Conservation (phyloP, 2,888 invertebrate species). For the Octonoba sinensis region DNA sequence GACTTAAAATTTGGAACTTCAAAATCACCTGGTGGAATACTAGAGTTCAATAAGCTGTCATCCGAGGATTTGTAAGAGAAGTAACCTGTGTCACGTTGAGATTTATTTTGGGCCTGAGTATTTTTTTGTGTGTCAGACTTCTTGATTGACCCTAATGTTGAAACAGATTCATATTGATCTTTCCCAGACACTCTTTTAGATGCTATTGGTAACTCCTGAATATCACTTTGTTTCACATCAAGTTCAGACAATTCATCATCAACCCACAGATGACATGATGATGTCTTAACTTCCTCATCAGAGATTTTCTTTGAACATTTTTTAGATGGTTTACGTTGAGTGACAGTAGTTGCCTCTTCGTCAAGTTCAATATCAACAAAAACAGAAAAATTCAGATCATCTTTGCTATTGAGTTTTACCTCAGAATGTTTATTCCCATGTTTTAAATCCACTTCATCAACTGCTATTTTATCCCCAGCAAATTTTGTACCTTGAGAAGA, state of each 20-base stretch:
- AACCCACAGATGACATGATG: slow-evolving; percentile 23
- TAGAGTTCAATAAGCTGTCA: slow-evolving; percentile 59
- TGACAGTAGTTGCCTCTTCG: neutral
- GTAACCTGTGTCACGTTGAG: slow-evolving; percentile 65
- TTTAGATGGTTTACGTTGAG: neutral
- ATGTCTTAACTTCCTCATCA: neutral
- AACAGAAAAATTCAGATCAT: slow-evolving; percentile 33
- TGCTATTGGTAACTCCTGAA: no score
- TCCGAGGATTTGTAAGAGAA: slow-evolving; percentile 66
- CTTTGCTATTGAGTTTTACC: neutral
- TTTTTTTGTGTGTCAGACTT: no score
- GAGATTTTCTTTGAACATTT: neutral
- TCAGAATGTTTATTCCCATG: neutral
- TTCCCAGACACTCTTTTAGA: no score
- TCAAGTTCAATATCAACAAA: slow-evolving; percentile 32
- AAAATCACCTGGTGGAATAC: slow-evolving; percentile 24
- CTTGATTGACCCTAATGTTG: no score
- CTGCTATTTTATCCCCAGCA: neutral
- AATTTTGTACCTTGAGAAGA: no score
- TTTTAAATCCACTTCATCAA: slow-evolving; percentile 3
- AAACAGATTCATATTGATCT: no score
- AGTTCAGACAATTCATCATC: neutral
- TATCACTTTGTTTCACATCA: neutral
- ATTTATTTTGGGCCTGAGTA: neutral
- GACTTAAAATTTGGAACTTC: slow-evolving; percentile 57